These are phyloP conservation scores for Caradrina kadenii DNA, from an alignment of 2,888 invertebrate species.

Conservation along the genomic window DNA sequence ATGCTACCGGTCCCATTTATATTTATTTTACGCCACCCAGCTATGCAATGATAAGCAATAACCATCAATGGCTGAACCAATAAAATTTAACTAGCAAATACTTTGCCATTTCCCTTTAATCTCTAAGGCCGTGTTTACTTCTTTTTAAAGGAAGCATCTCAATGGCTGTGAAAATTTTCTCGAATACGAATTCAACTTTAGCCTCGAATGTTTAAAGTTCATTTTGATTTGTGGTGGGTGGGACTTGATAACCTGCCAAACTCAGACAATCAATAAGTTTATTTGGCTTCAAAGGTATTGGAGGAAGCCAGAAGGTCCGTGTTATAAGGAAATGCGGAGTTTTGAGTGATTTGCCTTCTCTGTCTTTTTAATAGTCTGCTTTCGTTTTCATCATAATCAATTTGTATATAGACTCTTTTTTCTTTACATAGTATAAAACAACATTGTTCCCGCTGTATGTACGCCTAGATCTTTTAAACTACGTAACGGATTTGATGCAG, in stretches of 20 bases:
- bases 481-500: too few relatives aligned
- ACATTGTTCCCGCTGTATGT: too few relatives aligned
- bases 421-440: too few relatives aligned
- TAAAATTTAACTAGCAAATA: slow-evolving; percentile 40
- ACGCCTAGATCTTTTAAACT: too few relatives aligned
- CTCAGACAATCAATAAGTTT: slow-evolving; percentile 67
- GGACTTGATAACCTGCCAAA: slow-evolving; percentile 68
- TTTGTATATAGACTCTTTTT: background rate
- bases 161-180: slow-evolving; percentile 18
- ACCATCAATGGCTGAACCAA: slow-evolving; percentile 28
- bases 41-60: slow-evolving; percentile 19
- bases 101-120: slow-evolving; percentile 22
- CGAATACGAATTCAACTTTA: slow-evolving; percentile 27
- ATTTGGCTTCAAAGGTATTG: slow-evolving; percentile 59
- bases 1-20: background rate
- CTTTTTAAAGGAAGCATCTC: slow-evolving; percentile 51
- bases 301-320: slow-evolving; percentile 50
- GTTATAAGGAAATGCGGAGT: slow-evolving; percentile 27
- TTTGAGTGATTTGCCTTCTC: slow-evolving; percentile 2
- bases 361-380: background rate
- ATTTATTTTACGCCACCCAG: background rate
- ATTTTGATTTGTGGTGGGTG: slow-evolving; percentile 24
- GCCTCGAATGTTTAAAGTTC: slow-evolving; percentile 21
- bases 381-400: background rate
- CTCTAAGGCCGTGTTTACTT: slow-evolving; percentile 31